A percentile compares a stretch with the other conserved stretches of the same genome.
Evolutionary conservation across 2,888 invertebrate genomes (phyloP).

Genomic region (Tetragonisca angustula): DNA sequence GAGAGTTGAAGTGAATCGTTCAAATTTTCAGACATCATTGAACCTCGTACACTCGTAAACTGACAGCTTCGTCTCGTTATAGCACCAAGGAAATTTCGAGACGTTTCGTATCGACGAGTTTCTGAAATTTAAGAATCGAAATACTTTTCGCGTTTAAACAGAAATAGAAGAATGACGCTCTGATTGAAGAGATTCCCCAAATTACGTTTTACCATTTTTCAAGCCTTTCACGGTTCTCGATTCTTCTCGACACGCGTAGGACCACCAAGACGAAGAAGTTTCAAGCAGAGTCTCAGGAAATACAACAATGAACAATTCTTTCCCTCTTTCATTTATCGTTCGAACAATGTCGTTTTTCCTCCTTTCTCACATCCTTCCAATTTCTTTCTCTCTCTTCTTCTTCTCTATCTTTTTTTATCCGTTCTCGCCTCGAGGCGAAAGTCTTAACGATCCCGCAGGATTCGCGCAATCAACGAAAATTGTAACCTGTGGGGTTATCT

Average conservation of each 20-base stretch:
- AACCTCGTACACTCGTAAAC: too few relatives aligned
- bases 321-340: neutral
- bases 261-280: neutral
- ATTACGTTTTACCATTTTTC: neutral
- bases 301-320: neutral
- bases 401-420: neutral
- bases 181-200: too few relatives aligned
- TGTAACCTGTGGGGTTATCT: conserved; percentile 31
- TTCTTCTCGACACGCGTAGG: neutral
- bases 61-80: neutral
- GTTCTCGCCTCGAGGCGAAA: conserved; percentile 24
- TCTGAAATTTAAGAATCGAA: too few relatives aligned
- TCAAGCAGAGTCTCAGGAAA: neutral
- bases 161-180: too few relatives aligned
- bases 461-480: conserved; percentile 61
- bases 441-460: conserved; percentile 33
- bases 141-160: too few relatives aligned
- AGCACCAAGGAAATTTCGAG: too few relatives aligned
- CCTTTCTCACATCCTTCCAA: neutral
- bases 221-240: neutral
- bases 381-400: neutral
- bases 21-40: neutral
- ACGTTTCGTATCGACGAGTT: too few relatives aligned
- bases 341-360: neutral
- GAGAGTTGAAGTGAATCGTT: neutral